phyloP scores from a whole-genome alignment of 2,113 vertebrate species.

The Polypterus senegalus region DNA sequence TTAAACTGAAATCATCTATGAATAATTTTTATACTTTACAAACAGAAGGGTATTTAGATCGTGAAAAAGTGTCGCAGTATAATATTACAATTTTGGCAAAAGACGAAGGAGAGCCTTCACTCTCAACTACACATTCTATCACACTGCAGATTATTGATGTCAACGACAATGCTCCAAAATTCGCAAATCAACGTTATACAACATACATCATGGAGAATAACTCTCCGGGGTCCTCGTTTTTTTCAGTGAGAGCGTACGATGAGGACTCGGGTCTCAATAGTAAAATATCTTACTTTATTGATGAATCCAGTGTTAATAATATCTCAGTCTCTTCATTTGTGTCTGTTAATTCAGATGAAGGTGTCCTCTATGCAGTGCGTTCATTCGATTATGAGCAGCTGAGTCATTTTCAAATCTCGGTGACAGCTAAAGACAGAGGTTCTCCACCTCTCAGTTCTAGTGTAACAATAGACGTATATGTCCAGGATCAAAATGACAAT shows the following conservation, averaged over 20 bases:
- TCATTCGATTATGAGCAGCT: conserved; percentile 4
- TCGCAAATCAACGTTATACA: neutral
- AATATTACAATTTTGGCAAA: too few relatives aligned
- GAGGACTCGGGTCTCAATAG: conserved; percentile 39
- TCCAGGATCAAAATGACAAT: too few relatives aligned
- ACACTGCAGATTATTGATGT: too few relatives aligned
- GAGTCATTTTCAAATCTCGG: neutral
- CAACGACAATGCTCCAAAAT: neutral
- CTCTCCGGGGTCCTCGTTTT: conserved; percentile 34
- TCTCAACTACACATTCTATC: too few relatives aligned
- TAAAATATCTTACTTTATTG: conserved; percentile 31
- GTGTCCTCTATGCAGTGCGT: conserved; percentile 4
- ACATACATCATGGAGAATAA: conserved; percentile 33
- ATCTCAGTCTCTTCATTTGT: neutral
- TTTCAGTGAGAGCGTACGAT: conserved; percentile 38
- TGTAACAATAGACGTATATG: too few relatives aligned
- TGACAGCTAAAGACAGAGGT: too few relatives aligned
- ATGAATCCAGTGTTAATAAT: conserved; percentile 11
- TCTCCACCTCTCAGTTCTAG: too few relatives aligned
- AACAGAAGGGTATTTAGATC: too few relatives aligned
- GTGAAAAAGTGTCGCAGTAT: too few relatives aligned
- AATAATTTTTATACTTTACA: too few relatives aligned
- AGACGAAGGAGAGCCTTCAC: too few relatives aligned
- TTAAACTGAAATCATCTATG: too few relatives aligned
- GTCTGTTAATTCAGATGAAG: neutral